Percentiles rank a stretch among this genome's conserved stretches.
Evolutionary conservation across 2,797 vertebrate species (phyloP).

Genomic region (Peromyscus eremicus): DNA sequence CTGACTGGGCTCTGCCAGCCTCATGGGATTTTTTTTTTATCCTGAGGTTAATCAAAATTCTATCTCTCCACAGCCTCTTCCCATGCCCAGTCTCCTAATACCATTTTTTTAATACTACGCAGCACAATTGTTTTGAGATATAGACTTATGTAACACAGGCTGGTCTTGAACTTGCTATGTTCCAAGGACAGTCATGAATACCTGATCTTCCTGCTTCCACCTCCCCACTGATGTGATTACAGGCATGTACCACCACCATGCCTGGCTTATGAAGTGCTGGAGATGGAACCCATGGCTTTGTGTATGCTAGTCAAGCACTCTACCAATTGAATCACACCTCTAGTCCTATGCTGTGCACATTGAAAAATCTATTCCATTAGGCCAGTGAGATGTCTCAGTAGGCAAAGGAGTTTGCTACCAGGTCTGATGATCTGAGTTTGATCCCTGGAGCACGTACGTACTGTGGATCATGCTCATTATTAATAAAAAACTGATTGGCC

Average conservation of each 20-base stretch:
- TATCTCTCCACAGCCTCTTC: slow-evolving; percentile 25
- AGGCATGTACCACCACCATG: background rate
- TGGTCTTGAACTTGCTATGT: background rate
- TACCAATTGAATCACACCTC: background rate
- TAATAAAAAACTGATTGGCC: background rate
- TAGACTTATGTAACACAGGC: background rate
- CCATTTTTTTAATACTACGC: background rate
- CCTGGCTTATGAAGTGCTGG: no score
- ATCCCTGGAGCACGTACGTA: background rate
- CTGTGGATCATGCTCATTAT: background rate
- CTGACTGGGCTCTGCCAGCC: slow-evolving; percentile 63
- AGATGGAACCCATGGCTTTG: background rate
- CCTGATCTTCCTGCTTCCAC: background rate
- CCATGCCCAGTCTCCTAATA: background rate
- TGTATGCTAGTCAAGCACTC: no score
- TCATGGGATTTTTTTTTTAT: slow-evolving; percentile 60
- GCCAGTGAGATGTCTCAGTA: background rate
- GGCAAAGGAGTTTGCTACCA: background rate
- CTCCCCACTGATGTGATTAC: background rate
- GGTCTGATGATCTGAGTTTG: no score
- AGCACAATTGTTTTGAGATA: background rate
- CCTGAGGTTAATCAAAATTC: slow-evolving; percentile 64
- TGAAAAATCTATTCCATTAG: background rate
- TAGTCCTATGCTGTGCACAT: background rate
- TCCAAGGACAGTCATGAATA: background rate